Conservation (phyloP, 2,888 invertebrate species). For the Cantharis flavilabris region DNA sequence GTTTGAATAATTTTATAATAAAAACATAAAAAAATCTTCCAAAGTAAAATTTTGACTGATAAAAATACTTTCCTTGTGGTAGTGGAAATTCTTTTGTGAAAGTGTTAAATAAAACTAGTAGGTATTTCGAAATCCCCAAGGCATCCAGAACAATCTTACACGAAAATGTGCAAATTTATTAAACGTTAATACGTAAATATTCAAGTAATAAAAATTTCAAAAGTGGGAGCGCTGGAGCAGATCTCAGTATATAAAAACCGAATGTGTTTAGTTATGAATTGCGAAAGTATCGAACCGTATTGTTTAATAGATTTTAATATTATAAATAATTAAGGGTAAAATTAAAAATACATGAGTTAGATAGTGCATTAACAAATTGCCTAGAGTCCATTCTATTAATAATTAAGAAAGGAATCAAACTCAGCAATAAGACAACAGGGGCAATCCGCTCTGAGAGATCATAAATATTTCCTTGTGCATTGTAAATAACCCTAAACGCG, state of each 20-base stretch:
- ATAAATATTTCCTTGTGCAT: slow-evolving; percentile 65
- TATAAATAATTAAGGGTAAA: background rate
- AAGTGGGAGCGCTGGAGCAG: background rate
- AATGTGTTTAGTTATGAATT: background rate
- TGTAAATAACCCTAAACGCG: slow-evolving; percentile 59
- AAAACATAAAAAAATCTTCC: too few relatives aligned
- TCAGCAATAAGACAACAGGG: slow-evolving; percentile 53
- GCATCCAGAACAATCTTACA: background rate
- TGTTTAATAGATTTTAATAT: background rate
- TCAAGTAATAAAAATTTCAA: background rate
- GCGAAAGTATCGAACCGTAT: background rate
- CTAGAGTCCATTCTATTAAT: slow-evolving; percentile 45
- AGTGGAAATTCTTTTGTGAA: too few relatives aligned
- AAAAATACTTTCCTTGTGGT: too few relatives aligned
- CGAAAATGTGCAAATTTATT: background rate
- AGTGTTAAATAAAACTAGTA: too few relatives aligned
- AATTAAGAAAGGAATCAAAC: slow-evolving; percentile 52
- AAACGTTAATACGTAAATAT: background rate
- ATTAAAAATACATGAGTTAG: background rate
- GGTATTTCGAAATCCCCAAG: background rate
- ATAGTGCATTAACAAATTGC: slow-evolving; percentile 51
- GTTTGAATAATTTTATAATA: too few relatives aligned
- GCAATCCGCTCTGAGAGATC: slow-evolving; percentile 54
- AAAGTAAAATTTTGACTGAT: too few relatives aligned
- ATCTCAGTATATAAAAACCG: background rate